Evolutionary conservation across 2,113 vertebrate species (phyloP).

Genomic region (Lophochroa leadbeateri): DNA sequence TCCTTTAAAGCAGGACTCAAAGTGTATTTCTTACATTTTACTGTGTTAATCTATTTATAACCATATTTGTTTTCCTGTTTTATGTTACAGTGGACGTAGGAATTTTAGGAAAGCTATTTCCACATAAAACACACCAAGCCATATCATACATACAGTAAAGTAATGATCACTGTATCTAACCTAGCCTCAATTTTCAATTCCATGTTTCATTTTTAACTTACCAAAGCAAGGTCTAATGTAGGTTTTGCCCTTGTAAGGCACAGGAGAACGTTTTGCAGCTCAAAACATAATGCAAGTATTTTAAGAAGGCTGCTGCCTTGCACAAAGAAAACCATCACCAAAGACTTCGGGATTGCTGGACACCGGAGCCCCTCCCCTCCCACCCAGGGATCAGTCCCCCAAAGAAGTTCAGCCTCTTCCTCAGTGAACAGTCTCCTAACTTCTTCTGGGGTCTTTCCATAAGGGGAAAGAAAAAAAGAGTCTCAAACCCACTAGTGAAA

Average conservation of each 20-base stretch:
- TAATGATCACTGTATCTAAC: not conserved
- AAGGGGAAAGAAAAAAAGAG: not conserved
- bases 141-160: not conserved
- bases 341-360: not conserved
- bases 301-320: not conserved
- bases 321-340: not conserved
- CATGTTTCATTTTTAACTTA: not conserved
- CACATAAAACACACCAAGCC: not conserved
- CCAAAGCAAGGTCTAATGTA: not conserved
- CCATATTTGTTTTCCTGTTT: not conserved
- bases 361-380: not conserved
- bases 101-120: not conserved
- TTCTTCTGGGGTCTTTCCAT: not conserved
- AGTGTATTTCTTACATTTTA: not conserved
- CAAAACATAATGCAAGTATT: not conserved
- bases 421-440: fast-evolving
- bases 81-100: not conserved
- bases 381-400: not conserved
- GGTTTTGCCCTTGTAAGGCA: not conserved
- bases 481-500: not conserved
- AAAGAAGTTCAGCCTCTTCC: not conserved
- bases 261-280: not conserved
- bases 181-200: not conserved
- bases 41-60: not conserved
- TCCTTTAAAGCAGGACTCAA: not conserved